Base-by-base conservation (phyloP, 1,140 invertebrate species). In the Bombyx mandarina region DNA sequence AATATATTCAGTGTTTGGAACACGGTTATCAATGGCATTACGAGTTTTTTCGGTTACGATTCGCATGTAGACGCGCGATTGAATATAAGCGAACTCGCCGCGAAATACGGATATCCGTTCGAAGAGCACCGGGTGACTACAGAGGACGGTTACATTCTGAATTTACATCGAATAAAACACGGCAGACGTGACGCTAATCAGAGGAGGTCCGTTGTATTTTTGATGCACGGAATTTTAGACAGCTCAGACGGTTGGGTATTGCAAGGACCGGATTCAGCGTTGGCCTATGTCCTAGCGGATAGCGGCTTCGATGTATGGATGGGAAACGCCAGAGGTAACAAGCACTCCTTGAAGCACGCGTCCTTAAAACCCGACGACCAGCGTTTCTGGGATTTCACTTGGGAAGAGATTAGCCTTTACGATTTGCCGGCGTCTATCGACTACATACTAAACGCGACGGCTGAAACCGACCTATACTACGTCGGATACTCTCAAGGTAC, bases 341-440 rank as follows among this genome's bases (percentile, higher is more conserved):
- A 89, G 7, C 93, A 94, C 66, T 92, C 92, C 0, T 76, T 76
- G 58, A 79, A 79, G 18, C 92, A 94, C 69, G 67, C 65, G 3
- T 74, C 52, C 7, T 69, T 91, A 9, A 80, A 56, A 35, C 75
- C 67, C 5, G 43, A 62, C 76, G n/a, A 47, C 77, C 4, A 57
- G 10, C 65, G 77, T 0, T 90, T 82, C 65, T 90, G 89, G 89
- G 71, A 88, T 10, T 90, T 89, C 53, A 80, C 79, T 42, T 92
- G 90, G 89, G 93, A 96, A 65, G 93, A 96, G 78, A 94, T 95
- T 61, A 94, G 93, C 7, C 64, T 86, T 0, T 90, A 90, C 56
- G 95, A 96, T 82, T 58, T 95, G n/a, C 93, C 94, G 10, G 91
- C 93, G 0, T 92, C 92, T 88, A 91, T 96, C 3, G 91, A 95